phyloP scores from a whole-genome alignment of 37 sponge, comb jelly and placozoan species.

The Geodia barretti region DNA sequence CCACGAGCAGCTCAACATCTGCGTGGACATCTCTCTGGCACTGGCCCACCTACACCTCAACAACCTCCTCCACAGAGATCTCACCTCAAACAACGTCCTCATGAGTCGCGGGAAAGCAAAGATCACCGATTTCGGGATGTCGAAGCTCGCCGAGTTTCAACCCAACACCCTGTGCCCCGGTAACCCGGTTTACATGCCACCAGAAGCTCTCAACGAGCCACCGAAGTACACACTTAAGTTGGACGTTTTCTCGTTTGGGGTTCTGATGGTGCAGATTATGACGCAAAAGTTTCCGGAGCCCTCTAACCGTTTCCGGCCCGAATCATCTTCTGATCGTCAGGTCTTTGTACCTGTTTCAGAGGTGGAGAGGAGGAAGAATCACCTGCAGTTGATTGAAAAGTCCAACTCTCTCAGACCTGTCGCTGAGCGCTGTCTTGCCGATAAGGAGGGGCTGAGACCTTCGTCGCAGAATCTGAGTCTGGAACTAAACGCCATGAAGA shows the following conservation, averaged over 20 bases:
- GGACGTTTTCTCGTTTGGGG: conserved; percentile 34
- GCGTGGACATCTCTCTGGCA: conserved; percentile 23
- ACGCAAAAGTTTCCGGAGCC: conserved; percentile 7
- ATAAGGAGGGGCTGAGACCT: conserved; percentile 11
- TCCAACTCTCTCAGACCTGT: conserved; percentile 17
- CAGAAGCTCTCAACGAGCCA: conserved; percentile 12
- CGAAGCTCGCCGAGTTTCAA: not conserved
- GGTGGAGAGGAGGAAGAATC: conserved; percentile 10
- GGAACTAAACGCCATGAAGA: not conserved
- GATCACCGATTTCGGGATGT: conserved; percentile 36
- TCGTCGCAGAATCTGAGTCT: conserved; percentile 6
- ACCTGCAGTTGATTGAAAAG: conserved; percentile 10
- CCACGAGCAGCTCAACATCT: conserved; percentile 11
- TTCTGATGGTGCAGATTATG: conserved; percentile 18
- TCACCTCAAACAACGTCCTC: conserved; percentile 37
- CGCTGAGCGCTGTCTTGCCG: conserved; percentile 4
- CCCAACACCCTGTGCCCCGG: conserved; percentile 25
- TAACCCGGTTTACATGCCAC: conserved; percentile 39
- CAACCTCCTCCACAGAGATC: conserved; percentile 29
- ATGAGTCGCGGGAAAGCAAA: conserved; percentile 4
- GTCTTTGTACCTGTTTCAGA: conserved; percentile 25
- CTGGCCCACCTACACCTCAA: conserved; percentile 34
- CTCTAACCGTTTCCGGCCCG: not conserved
- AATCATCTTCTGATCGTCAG: not conserved
- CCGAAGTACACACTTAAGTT: conserved; percentile 27